Base-by-base conservation (phyloP, 2,113 vertebrate species). In the Ciconia stormi region DNA sequence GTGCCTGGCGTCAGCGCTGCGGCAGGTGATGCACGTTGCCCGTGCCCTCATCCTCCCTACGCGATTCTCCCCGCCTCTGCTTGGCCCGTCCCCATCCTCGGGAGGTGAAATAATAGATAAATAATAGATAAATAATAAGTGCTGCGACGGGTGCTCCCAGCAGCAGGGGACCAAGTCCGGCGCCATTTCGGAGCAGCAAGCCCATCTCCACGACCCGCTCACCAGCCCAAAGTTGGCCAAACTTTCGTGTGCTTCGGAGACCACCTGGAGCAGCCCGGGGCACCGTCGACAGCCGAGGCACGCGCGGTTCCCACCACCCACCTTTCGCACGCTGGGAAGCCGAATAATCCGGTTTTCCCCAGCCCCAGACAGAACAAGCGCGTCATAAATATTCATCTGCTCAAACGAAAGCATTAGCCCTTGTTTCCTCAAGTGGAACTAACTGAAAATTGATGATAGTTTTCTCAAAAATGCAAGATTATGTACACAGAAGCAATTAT, bases 401-500 rank as follows among this genome's bases (percentile, higher is more conserved):
- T 91, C 96, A 74, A 97, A 72, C 82, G 96, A 95, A 97, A 97
- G 97, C 96, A 90, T 96, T 93, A 97, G 97, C 83, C 79, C 96
- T 96, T 96, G 95, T 93, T 96, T 97, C 92, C 93, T 97, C 74
- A 9, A 98, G 98, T 98, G 98, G 97, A 98, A 98, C 97, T 98
- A 97, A 98, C 98, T 91, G 97, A 97, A 97, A 98, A 98, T 96
- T 78, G 67, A 98, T 96, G 98, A 97, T 96, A 91, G 97, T 97
- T 98, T 97, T 96, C 91, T 95, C 97, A 97, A 97, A 90, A 97
- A 98, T 89, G 97, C 49, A 53, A 97, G 97, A 97, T 98, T 98
- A 95, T 97, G 97, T 97, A 98, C 97, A 98, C 97, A 98, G 97
- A 97, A 94, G 97, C 97, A 98, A 97, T 98, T 98, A 97, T 96